Evolutionary conservation across 2,888 invertebrate species (phyloP).

Genomic region (Nephrotoma appendiculata): DNA sequence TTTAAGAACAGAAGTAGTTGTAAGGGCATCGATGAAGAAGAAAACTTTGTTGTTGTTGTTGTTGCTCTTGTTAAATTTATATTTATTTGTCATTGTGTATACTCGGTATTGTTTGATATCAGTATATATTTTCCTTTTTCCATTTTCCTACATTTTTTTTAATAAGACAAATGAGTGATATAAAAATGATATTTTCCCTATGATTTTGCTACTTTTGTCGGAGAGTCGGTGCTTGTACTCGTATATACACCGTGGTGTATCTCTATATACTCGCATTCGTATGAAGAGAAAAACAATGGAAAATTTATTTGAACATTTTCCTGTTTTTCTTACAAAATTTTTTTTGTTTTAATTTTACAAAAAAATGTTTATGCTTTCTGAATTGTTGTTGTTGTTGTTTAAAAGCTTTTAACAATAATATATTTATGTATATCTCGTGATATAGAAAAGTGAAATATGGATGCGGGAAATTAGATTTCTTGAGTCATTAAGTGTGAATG

Average conservation of each 20-base stretch:
- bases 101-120: neutral
- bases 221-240: neutral
- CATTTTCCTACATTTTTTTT: neutral
- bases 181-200: neutral
- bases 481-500: neutral
- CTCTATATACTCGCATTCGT: neutral
- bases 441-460: neutral
- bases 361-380: neutral
- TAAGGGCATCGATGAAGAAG: neutral
- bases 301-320: neutral
- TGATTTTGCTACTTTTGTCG: neutral
- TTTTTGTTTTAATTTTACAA: neutral
- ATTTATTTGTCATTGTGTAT: neutral
- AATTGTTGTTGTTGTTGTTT: neutral
- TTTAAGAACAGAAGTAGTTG: neutral
- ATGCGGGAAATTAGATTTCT: neutral
- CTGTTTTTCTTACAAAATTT: neutral
- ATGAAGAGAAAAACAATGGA: neutral
- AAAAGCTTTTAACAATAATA: neutral
- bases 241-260: neutral
- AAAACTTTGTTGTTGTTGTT: neutral
- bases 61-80: neutral
- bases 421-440: neutral
- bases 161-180: neutral
- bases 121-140: neutral